Evolutionary conservation across 2,888 invertebrate species (phyloP).

Genomic region (Melieria picta): DNA sequence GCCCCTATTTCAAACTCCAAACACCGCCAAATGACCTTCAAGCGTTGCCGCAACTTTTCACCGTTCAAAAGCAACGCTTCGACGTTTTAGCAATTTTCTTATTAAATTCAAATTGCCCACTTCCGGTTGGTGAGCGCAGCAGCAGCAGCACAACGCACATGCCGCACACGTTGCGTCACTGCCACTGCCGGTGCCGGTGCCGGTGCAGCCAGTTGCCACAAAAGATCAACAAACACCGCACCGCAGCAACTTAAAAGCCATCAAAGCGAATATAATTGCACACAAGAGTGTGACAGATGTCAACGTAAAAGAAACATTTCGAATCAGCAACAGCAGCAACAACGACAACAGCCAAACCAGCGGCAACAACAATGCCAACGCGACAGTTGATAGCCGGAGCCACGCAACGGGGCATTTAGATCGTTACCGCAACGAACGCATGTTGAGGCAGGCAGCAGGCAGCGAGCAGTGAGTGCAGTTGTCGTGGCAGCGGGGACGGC

Average conservation of each 20-base stretch:
- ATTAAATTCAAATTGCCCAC: constrained; percentile 21
- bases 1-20: too few relatives aligned
- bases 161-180: constrained; percentile 34
- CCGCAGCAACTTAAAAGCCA: constrained; percentile 40
- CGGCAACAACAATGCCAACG: constrained; percentile 7
- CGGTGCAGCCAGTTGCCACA: constrained; percentile 21
- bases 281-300: constrained; percentile 52
- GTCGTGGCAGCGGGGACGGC: neutral
- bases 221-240: constrained; percentile 24
- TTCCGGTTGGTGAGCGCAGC: neutral
- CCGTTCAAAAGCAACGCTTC: too few relatives aligned
- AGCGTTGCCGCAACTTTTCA: too few relatives aligned
- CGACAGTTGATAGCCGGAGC: constrained; percentile 35
- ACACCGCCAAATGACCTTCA: too few relatives aligned
- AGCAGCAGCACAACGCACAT: constrained; percentile 20
- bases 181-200: constrained; percentile 10
- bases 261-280: constrained; percentile 50
- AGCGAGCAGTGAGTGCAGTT: constrained; percentile 26
- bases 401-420: constrained; percentile 36
- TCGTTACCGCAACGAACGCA: constrained; percentile 30
- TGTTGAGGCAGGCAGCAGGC: constrained; percentile 22
- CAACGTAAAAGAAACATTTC: constrained; percentile 50
- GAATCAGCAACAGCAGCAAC: constrained; percentile 24
- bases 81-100: neutral
- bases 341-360: constrained; percentile 14